Evolutionary conservation across 2,888 invertebrate species (phyloP).

Genomic region (Sarcophaga caerulescens): DNA sequence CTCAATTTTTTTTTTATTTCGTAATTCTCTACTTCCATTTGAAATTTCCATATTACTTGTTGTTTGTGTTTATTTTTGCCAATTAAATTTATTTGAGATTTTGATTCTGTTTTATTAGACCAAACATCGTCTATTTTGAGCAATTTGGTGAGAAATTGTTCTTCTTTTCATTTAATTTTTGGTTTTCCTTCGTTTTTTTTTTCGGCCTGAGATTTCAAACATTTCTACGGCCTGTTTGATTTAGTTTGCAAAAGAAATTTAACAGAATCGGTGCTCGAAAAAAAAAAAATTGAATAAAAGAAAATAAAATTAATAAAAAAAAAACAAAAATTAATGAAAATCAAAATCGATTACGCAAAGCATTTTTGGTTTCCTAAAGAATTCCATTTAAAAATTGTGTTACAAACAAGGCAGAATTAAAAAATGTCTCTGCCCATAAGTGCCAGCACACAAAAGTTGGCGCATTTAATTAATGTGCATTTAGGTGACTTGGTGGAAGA

Average conservation of each 20-base stretch:
- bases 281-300: constrained; percentile 3
- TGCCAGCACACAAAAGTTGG: constrained; percentile 74
- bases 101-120: constrained; percentile 28
- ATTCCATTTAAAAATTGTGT: constrained; percentile 8
- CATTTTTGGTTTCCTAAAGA: constrained; percentile 15
- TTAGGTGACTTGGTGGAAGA: constrained; percentile 72
- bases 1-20: background rate
- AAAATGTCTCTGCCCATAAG: constrained; percentile 68
- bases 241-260: constrained; percentile 49
- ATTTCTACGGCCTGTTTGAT: constrained; percentile 4
- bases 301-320: background rate
- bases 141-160: constrained; percentile 33
- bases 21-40: constrained; percentile 15
- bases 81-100: constrained; percentile 30
- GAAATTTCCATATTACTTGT: constrained; percentile 38
- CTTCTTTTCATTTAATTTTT: constrained; percentile 18
- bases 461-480: constrained; percentile 74
- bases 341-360: constrained; percentile 49
- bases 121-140: background rate
- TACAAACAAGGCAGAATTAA: constrained; percentile 3
- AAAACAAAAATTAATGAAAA: background rate
- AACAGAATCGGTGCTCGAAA: constrained; percentile 52
- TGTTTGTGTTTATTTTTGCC: constrained; percentile 17
- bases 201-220: background rate
- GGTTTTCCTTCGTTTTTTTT: constrained; percentile 16